Evolutionary conservation across 2,888 invertebrate species (phyloP), one percentile per base, ranked within the genome.

Genomic region (Chloroclysta siterata): DNA sequence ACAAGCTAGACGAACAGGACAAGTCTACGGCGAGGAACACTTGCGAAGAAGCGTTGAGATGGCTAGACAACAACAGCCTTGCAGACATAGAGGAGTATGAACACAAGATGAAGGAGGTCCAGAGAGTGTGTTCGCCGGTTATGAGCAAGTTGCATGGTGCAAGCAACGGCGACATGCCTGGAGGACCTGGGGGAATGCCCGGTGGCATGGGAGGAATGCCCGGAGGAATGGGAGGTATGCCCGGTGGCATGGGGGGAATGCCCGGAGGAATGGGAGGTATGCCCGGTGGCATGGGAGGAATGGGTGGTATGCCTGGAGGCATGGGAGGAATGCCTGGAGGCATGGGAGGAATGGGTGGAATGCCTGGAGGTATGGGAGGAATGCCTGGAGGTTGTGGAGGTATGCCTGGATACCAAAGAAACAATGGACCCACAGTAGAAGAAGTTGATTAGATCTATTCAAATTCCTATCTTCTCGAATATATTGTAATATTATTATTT

Each of bases 61-160:
- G 96, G 96, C 78, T 96, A 69, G 96, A 95, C 79, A 76, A 81
- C 72, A 95, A 94, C 83, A 90, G 87, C 44, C 84, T 85, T 74
- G 63, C 63, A 10, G 63, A 63, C 8, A 63, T 58, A 10, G 63
- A 63, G 15, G 63, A 63, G 28, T 63, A 63, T 36, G 63, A 63
- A 17, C 48, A 63, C 39, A 63, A 63, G 42, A 6, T 58, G 58
- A 63, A 63, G 44, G 63, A 63, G 3, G 15, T 63, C 11, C 63
- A 63, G 53, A 54, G 58, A 28, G 28, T 63, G 22, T 63, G 63
- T 28, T 48, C 63, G 53, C 63, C 57, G 10, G 36, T 63, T 22
- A 63, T 63, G 63, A 63, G 58, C 58, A 63, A 58, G 53, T 54
- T 63, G 63, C 63, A 63, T 39, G 63, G 63, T 50, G 63, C 58